Evolutionary conservation across 2,888 invertebrate genomes (phyloP).

Genomic region (Tetropium fuscum): DNA sequence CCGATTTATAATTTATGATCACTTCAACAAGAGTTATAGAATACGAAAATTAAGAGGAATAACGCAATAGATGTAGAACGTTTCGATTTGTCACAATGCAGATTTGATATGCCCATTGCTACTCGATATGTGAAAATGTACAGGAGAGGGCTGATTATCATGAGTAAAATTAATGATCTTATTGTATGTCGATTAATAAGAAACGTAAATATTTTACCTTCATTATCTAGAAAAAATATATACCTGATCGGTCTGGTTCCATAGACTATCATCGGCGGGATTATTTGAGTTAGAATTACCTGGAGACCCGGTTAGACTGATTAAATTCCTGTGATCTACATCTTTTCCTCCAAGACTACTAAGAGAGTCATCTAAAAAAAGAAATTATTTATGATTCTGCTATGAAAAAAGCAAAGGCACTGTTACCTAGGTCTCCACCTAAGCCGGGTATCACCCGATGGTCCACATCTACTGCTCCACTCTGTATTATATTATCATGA

Average conservation of each 20-base stretch:
- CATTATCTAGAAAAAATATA: too few species aligned
- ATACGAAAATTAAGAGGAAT: too few species aligned
- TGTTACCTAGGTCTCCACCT: conserved; percentile 48
- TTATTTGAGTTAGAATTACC: conserved; percentile 40
- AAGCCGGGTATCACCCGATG: conserved; percentile 70
- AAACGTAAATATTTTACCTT: too few species aligned
- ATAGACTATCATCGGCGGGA: conserved; percentile 37
- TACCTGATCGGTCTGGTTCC: conserved; percentile 48
- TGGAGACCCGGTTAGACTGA: conserved; percentile 83
- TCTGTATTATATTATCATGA: conserved; percentile 64
- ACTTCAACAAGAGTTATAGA: too few species aligned
- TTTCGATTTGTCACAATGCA: too few species aligned
- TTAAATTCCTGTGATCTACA: conserved; percentile 87
- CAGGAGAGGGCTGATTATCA: too few species aligned
- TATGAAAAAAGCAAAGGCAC: background rate
- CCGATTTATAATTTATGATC: too few species aligned
- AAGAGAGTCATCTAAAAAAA: conserved; percentile 48
- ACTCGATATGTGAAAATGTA: too few species aligned
- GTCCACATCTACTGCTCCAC: conserved; percentile 68
- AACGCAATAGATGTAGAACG: too few species aligned
- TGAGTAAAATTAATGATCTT: too few species aligned
- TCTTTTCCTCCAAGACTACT: conserved; percentile 68
- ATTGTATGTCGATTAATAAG: too few species aligned
- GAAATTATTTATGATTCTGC: conserved; percentile 30
- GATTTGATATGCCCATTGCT: too few species aligned